Conservation (phyloP, 2,888 invertebrate genomes). For the Drosophila mayaguana region DNA sequence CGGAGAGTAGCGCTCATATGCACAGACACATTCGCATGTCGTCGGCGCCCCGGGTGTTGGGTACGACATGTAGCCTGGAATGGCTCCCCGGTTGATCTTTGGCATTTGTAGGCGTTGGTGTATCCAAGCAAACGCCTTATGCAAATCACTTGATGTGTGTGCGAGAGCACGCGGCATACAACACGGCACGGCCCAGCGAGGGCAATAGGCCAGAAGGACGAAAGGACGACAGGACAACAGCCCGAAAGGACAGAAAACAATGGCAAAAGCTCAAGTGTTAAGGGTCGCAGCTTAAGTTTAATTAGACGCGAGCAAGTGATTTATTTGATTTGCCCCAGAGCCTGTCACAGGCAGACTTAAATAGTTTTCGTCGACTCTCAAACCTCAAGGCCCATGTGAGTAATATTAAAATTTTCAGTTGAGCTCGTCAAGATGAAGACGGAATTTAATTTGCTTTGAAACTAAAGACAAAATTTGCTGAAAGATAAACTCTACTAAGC, state of each 20-base stretch:
- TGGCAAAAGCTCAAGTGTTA: slow-evolving; percentile 73
- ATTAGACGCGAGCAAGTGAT: slow-evolving; percentile 84
- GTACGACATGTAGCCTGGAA: slow-evolving; percentile 38
- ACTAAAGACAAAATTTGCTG: too few species aligned
- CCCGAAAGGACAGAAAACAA: slow-evolving; percentile 36
- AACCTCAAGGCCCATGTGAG: slow-evolving; percentile 8
- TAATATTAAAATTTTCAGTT: neutral
- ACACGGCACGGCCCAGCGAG: slow-evolving; percentile 10
- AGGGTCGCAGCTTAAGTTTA: slow-evolving; percentile 84
- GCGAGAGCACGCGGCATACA: slow-evolving; percentile 44
- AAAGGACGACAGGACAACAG: neutral
- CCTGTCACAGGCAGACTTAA: slow-evolving; percentile 15
- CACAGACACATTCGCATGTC: slow-evolving; percentile 64
- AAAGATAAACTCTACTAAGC: too few species aligned
- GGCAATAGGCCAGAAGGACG: slow-evolving; percentile 11
- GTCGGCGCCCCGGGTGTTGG: slow-evolving; percentile 27
- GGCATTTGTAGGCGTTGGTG: slow-evolving; percentile 61
- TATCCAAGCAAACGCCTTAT: slow-evolving; percentile 59
- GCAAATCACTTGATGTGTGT: slow-evolving; percentile 71
- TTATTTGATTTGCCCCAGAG: slow-evolving; percentile 76
- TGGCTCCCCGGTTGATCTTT: slow-evolving; percentile 78
- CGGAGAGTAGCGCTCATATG: slow-evolving; percentile 65
- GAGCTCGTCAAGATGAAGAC: neutral
- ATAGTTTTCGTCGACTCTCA: slow-evolving; percentile 26
- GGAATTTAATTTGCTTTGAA: neutral